Base-by-base conservation (phyloP, 2,113 vertebrate genomes). In the Tamias sibiricus region DNA sequence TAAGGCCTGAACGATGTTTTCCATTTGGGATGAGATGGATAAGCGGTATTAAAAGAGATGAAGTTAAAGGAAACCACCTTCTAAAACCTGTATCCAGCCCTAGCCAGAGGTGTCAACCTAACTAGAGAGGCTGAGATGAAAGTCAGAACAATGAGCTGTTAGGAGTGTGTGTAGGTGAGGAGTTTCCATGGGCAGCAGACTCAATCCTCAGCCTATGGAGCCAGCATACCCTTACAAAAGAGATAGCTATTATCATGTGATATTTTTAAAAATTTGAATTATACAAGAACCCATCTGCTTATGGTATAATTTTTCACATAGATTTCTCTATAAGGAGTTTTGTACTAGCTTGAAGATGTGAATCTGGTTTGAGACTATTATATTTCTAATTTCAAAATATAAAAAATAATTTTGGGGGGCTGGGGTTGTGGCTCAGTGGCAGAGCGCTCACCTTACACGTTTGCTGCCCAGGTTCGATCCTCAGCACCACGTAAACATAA, bases 191-290 rank as follows among this genome's bases (percentile, higher is more conserved):
- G 54, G 44, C 22, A 72, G 30, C 8, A 10, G 22, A 16, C 6
- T 35, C 1, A 8, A 24, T 11, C 22, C 64, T 17, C 2, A 35
- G 59, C 5, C 19, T 6, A 0, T 30, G 62, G 1, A 3, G 6
- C 11, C 19, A 16, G 17, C 30, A 32, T 24, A 47, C 4, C 14
- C 20, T 19, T 42, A 37, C 14, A 12, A 1, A 66, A 71, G 69
- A 87, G 13, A 5, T 20, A 32, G 8, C 49, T 10, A 1, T 52
- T 35, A 2, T 6, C 8, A 44, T 13, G 17, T 37, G 32, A 44
- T 77, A 74, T 10, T 72, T 74, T 81, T 62, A 42, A 59, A 88
- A 69, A 17, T 8, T 2, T 9, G 37, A 66, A 2, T 69, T 20
- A 0, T 57, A 14, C 40, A 8, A 47, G 12, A 42, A 2, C 26